Conservation (phyloP, 2,888 invertebrate genomes). For the Eugnorisma glareosa region DNA sequence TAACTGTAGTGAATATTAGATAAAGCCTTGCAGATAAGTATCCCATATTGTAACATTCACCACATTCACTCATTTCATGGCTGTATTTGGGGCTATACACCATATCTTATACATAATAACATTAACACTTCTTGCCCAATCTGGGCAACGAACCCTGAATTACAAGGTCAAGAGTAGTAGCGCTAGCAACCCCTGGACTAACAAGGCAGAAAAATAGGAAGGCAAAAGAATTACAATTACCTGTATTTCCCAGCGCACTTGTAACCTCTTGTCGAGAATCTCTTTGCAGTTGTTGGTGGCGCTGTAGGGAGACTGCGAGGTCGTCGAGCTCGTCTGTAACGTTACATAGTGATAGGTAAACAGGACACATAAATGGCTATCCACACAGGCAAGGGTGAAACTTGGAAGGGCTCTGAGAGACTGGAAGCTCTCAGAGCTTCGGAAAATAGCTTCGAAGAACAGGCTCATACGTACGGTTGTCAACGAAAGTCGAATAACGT, state of each 20-base stretch:
- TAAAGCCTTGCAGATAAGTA: not conserved
- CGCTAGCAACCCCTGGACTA: not conserved
- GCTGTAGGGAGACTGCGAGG: constrained; percentile 91
- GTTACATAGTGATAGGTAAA: not conserved
- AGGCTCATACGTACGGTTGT: not conserved
- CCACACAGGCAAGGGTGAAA: not conserved
- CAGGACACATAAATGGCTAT: not conserved
- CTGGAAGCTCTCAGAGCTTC: not conserved
- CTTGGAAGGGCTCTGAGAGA: too few species aligned
- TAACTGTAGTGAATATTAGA: not conserved
- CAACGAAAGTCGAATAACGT: too few species aligned
- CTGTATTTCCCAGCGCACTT: constrained; percentile 96
- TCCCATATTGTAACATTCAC: too few species aligned
- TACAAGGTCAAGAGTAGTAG: not conserved
- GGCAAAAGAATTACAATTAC: constrained; percentile 75
- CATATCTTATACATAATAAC: not conserved
- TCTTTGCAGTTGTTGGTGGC: constrained; percentile 95
- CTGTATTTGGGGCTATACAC: not conserved
- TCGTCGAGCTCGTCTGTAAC: constrained; percentile 94
- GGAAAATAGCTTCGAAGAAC: not conserved
- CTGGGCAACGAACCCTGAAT: not conserved
- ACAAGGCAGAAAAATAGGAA: not conserved
- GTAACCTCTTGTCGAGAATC: constrained; percentile 94
- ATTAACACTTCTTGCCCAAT: not conserved
- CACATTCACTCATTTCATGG: too few species aligned